Percentiles rank a stretch among this genome's conserved stretches.
These are phyloP conservation scores for Cheirogaleus major DNA, from an alignment of 2,797 vertebrate species.

Conservation along the genomic window DNA sequence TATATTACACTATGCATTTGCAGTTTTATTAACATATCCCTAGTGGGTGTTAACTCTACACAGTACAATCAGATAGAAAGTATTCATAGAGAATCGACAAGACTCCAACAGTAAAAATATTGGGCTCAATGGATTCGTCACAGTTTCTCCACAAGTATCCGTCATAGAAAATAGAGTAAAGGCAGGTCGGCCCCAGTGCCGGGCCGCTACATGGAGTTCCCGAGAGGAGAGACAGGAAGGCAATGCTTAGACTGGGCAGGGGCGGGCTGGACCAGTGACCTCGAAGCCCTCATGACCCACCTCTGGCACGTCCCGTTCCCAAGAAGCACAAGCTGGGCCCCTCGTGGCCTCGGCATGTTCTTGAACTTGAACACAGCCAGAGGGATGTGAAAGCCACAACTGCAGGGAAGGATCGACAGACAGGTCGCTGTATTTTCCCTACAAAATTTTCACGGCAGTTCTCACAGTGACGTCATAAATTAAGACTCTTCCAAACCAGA, in stretches of 20 bases:
- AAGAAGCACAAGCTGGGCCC: background rate
- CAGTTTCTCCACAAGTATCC: constrained; percentile 88
- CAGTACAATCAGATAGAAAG: constrained; percentile 87
- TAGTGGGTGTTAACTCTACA: constrained; percentile 86
- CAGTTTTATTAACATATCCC: constrained; percentile 83
- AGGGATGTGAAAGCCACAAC: constrained; percentile 80
- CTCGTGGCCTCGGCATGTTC: background rate
- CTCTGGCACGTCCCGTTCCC: background rate
- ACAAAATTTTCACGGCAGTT: constrained; percentile 54
- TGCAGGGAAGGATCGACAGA: constrained; percentile 67
- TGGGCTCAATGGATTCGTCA: constrained; percentile 86
- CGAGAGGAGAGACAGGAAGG: constrained; percentile 74
- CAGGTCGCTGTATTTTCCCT: constrained; percentile 57
- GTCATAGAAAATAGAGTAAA: constrained; percentile 88
- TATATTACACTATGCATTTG: constrained; percentile 87
- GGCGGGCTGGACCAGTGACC: background rate
- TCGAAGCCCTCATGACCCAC: background rate
- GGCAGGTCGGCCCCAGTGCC: constrained; percentile 85
- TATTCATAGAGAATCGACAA: constrained; percentile 86
- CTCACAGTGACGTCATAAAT: constrained; percentile 78
- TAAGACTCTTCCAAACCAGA: constrained; percentile 28
- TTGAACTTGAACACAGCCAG: constrained; percentile 59
- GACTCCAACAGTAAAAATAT: constrained; percentile 89
- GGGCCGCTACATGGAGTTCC: constrained; percentile 79
- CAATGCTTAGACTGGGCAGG: background rate